Conservation (phyloP, 92 coral and sea anemone species). For the Zoanthus sansibaricus region DNA sequence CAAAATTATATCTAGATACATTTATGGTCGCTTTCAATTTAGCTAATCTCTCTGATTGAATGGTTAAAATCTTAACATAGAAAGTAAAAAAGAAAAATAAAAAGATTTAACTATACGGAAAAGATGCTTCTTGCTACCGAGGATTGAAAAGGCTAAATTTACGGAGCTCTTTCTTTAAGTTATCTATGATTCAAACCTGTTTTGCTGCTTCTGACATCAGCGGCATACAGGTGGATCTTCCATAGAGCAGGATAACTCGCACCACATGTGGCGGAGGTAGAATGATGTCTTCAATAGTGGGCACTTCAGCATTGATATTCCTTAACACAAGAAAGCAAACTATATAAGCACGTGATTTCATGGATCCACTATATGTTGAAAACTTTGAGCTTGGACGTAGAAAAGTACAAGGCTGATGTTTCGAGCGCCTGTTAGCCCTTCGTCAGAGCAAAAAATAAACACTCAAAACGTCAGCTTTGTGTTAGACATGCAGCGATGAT, state of each 20-base stretch:
- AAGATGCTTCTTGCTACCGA: background rate
- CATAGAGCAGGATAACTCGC: constrained; percentile 88
- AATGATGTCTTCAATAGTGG: constrained; percentile 69
- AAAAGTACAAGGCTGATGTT: too few relatives aligned
- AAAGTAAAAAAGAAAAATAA: background rate
- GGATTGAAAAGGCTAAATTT: background rate
- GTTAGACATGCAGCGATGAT: too few relatives aligned
- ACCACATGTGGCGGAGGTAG: constrained; percentile 91
- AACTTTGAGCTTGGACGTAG: too few relatives aligned
- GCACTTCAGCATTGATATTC: constrained; percentile 66
- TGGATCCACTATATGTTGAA: too few relatives aligned
- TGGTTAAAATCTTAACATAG: too few relatives aligned
- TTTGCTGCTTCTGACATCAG: constrained; percentile 66
- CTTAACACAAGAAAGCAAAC: constrained; percentile 35
- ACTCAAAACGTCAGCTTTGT: too few relatives aligned
- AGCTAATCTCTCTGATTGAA: too few relatives aligned
- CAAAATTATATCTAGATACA: background rate
- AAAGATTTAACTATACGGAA: background rate
- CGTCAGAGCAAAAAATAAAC: too few relatives aligned
- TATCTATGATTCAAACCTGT: constrained; percentile 63
- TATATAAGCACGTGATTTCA: too few relatives aligned
- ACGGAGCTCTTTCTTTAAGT: background rate
- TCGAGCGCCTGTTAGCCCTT: too few relatives aligned
- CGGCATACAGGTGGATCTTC: constrained; percentile 88
- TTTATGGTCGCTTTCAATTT: too few relatives aligned